These are phyloP conservation scores for Falco concolor DNA, from an alignment of 2,797 vertebrate genomes.

Conservation along the genomic window DNA sequence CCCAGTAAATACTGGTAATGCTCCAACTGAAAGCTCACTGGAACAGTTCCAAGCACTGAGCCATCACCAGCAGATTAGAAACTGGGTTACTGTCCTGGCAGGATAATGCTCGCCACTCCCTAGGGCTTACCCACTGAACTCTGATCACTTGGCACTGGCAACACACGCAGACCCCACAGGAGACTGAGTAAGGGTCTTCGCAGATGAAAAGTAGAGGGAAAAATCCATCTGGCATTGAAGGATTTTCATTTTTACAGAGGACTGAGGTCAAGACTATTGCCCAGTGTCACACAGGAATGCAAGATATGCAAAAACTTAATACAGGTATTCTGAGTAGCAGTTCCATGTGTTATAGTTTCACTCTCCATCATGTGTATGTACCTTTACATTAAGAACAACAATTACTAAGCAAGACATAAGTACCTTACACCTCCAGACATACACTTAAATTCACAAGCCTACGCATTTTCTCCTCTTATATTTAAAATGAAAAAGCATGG, in stretches of 20 bases:
- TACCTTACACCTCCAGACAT: background rate
- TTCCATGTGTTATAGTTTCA: background rate
- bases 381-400: background rate
- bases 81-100: background rate
- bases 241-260: background rate
- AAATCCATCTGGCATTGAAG: background rate
- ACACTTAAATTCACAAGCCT: background rate
- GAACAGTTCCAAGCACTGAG: background rate
- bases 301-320: background rate
- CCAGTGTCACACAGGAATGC: background rate
- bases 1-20: background rate
- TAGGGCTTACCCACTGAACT: background rate
- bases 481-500: background rate
- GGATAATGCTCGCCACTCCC: background rate
- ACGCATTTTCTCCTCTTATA: background rate
- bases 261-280: background rate
- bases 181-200: background rate
- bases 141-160: background rate
- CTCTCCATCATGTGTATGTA: background rate
- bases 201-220: background rate
- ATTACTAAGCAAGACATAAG: background rate
- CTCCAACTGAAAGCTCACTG: background rate
- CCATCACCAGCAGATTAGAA: background rate
- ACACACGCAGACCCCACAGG: background rate
- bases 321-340: background rate